Percentiles rank a stretch among this genome's conserved stretches.
These are phyloP conservation scores for Tetrao urogallus DNA, from an alignment of 2,113 vertebrate species.

Conservation along the genomic window DNA sequence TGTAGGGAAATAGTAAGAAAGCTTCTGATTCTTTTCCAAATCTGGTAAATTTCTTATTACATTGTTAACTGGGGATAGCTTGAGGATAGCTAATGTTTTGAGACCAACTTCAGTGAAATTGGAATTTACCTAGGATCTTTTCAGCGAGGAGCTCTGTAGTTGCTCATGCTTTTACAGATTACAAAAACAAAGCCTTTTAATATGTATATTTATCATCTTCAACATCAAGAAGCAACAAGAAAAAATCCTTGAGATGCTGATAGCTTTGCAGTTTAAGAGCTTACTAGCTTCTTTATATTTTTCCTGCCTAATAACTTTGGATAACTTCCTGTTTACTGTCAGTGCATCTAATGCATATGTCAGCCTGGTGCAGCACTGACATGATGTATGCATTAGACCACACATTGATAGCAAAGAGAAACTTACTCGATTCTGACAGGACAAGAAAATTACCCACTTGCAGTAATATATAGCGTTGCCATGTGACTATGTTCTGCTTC, in stretches of 20 bases:
- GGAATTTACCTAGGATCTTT: neutral
- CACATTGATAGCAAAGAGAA: constrained; percentile 52
- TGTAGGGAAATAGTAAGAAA: neutral
- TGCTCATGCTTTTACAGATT: neutral
- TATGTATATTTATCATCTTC: neutral
- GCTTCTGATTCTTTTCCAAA: neutral
- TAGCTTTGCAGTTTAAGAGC: neutral
- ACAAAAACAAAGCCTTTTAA: constrained; percentile 50
- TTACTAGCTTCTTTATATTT: neutral
- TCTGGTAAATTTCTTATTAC: neutral
- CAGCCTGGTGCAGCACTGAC: constrained; percentile 18
- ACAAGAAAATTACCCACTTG: constrained; percentile 60
- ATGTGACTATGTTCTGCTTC: constrained; percentile 3
- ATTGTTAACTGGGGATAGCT: neutral
- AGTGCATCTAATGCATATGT: constrained; percentile 21
- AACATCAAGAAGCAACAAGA: neutral
- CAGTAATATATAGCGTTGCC: constrained; percentile 39
- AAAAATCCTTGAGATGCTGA: constrained; percentile 1
- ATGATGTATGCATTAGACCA: constrained; percentile 64
- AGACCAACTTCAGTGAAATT: neutral
- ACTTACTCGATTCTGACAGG: constrained; percentile 52
- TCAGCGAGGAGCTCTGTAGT: neutral
- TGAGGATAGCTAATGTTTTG: neutral
- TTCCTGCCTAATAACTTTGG: constrained; percentile 36
- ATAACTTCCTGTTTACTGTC: constrained; percentile 65